phyloP scores from a whole-genome alignment of 2,888 invertebrate genomes.

The Automeris io region DNA sequence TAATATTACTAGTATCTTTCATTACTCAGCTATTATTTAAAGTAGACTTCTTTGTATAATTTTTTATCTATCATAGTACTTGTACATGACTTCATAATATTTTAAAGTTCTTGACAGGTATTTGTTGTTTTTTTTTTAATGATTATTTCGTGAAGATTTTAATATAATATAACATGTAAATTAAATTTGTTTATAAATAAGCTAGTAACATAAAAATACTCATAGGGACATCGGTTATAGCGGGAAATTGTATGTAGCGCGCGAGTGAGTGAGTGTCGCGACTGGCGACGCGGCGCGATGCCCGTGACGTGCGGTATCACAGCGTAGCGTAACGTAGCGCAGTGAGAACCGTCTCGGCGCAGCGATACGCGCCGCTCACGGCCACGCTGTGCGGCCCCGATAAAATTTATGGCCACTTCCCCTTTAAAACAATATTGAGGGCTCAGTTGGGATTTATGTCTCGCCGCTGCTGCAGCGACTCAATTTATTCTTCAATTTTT shows the following conservation, averaged over 20 bases:
- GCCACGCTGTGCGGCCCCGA: slow-evolving; percentile 68
- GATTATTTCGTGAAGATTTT: no score
- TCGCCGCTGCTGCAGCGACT: slow-evolving; percentile 77
- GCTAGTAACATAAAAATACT: no score
- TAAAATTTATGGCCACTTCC: slow-evolving; percentile 78
- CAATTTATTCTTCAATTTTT: slow-evolving; percentile 78
- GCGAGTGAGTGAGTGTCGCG: no score
- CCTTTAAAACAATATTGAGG: slow-evolving; percentile 79
- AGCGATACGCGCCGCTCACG: slow-evolving; percentile 31
- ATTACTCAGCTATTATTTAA: neutral
- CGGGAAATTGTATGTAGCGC: slow-evolving; percentile 66
- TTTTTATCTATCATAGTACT: no score
- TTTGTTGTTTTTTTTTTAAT: no score
- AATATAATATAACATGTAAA: no score
- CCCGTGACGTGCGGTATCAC: slow-evolving; percentile 19
- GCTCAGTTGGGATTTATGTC: slow-evolving; percentile 78
- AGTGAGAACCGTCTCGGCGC: slow-evolving; percentile 21
- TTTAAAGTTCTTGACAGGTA: no score
- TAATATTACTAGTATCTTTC: neutral
- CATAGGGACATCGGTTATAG: slow-evolving; percentile 52
- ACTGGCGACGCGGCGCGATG: slow-evolving; percentile 23
- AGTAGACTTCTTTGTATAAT: slow-evolving; percentile 10
- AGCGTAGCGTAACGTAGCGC: slow-evolving; percentile 25
- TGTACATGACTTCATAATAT: no score
- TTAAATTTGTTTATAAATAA: slow-evolving; percentile 50